Evolutionary conservation across 2,113 vertebrate species (phyloP).

Genomic region (Lamprotornis superbus): DNA sequence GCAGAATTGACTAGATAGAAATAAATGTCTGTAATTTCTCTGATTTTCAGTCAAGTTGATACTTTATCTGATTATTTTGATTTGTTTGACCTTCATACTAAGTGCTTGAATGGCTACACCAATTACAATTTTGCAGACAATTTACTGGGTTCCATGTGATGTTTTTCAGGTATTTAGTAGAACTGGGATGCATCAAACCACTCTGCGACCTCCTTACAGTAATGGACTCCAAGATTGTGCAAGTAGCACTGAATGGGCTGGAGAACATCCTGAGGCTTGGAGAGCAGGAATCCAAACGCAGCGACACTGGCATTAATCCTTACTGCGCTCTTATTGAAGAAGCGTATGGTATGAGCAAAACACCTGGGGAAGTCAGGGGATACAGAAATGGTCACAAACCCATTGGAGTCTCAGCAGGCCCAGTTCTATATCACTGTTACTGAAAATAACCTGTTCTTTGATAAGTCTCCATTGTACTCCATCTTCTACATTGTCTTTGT

Average conservation of each 20-base stretch:
- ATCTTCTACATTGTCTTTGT: not conserved
- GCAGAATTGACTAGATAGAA: not conserved
- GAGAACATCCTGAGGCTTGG: conserved; percentile 96
- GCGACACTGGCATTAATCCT: conserved; percentile 89
- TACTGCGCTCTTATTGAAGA: conserved; percentile 97
- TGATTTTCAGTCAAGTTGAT: not conserved
- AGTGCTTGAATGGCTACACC: not conserved
- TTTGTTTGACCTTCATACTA: not conserved
- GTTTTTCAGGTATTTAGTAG: conserved; percentile 89
- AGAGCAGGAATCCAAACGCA: conserved; percentile 93
- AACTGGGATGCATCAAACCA: conserved; percentile 94
- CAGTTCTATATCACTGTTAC: not conserved
- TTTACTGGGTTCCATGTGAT: not conserved
- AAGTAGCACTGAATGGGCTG: conserved; percentile 93
- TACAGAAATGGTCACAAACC: not conserved
- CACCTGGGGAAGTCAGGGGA: not conserved
- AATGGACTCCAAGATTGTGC: conserved; percentile 98
- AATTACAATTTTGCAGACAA: not conserved
- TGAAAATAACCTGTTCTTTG: not conserved
- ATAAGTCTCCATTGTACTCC: not conserved
- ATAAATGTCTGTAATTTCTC: not conserved
- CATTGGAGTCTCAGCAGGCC: not conserved
- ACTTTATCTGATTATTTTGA: not conserved
- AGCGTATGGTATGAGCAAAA: conserved; percentile 85
- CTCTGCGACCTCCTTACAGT: conserved; percentile 96